Conservation (phyloP, 2,113 vertebrate species). For the Zapus hudsonius region DNA sequence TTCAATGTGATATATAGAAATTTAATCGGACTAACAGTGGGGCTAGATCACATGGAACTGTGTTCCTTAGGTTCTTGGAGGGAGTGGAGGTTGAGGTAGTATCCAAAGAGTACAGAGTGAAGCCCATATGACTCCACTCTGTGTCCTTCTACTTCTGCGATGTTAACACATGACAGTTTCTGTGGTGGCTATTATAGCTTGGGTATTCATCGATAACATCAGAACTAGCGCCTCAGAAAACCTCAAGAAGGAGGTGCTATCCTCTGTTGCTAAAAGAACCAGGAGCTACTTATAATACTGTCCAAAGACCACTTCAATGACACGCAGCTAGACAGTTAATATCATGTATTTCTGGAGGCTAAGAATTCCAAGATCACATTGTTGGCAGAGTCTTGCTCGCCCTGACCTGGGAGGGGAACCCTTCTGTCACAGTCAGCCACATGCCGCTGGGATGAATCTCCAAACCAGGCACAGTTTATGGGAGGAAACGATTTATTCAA, state of each 20-base stretch:
- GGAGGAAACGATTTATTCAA: too few species aligned
- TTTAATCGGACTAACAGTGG: constrained; percentile 25
- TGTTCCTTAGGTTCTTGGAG: background rate
- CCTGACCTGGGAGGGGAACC: background rate
- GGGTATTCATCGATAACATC: background rate
- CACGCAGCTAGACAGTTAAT: background rate
- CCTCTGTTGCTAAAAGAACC: background rate
- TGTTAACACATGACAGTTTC: background rate
- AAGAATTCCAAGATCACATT: background rate
- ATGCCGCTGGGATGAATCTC: too few species aligned
- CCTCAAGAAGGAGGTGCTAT: background rate
- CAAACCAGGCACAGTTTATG: too few species aligned
- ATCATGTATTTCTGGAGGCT: background rate
- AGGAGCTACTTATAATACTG: background rate
- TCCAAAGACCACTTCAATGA: background rate
- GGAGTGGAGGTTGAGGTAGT: background rate
- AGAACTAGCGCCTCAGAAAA: background rate
- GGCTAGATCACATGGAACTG: background rate
- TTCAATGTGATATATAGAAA: background rate
- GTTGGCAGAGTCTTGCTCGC: background rate
- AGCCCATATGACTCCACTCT: background rate
- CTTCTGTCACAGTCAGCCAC: too few species aligned
- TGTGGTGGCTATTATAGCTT: background rate
- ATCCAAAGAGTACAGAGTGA: background rate
- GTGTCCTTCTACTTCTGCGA: background rate